Evolutionary conservation across 2,797 vertebrate genomes (phyloP).

Genomic region (Gorsachius magnificus): DNA sequence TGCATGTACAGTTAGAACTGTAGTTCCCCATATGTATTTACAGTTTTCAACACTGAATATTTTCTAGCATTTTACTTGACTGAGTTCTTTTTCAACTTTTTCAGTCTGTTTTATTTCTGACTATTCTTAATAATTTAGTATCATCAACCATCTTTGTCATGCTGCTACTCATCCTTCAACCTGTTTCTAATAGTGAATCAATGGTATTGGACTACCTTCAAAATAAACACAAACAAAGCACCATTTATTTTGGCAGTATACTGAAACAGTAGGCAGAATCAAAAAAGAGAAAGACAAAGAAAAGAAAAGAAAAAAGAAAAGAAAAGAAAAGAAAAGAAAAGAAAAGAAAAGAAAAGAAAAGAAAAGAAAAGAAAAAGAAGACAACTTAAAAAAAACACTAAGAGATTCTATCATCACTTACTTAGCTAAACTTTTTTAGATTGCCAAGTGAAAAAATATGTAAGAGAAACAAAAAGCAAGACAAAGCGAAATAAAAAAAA

Average conservation of each 20-base stretch:
- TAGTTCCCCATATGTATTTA: neutral
- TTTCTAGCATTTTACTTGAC: neutral
- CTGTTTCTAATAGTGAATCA: neutral
- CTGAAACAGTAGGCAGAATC: neutral
- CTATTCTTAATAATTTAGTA: neutral
- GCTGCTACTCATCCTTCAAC: neutral
- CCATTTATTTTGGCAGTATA: neutral
- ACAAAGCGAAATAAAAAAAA: neutral
- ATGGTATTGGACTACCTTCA: neutral
- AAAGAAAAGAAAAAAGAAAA: too few species aligned
- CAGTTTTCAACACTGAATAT: neutral
- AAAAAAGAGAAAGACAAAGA: neutral
- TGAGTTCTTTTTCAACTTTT: neutral
- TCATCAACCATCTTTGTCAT: neutral
- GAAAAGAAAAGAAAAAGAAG: too few species aligned
- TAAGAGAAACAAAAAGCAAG: neutral
- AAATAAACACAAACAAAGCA: neutral
- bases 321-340: too few species aligned
- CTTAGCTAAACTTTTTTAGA: neutral
- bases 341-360: neutral
- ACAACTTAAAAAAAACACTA: neutral
- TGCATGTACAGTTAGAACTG: neutral
- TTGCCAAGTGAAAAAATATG: neutral
- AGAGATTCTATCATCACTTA: neutral
- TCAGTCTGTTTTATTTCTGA: neutral